A percentile compares a stretch with the other conserved stretches of the same genome.
phyloP scores from a whole-genome alignment of 2,113 vertebrate genomes.

The Mus spicilegus region DNA sequence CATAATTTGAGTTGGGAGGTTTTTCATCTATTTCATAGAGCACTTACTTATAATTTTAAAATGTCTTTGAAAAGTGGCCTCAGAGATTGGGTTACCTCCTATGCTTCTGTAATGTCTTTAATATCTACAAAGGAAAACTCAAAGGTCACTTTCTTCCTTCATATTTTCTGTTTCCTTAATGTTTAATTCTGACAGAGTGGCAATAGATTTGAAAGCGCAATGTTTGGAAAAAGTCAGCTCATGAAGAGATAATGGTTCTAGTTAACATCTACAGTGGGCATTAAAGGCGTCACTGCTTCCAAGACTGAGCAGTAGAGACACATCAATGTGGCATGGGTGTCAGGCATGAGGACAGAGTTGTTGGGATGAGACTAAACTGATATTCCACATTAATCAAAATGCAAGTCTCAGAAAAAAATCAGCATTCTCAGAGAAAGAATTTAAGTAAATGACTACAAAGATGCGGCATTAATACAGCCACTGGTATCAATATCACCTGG shows the following conservation, averaged over 20 bases:
- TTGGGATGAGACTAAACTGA: not conserved
- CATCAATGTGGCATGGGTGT: not conserved
- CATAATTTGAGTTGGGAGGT: slow-evolving; percentile 37
- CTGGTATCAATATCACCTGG: not conserved
- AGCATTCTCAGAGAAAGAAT: not conserved
- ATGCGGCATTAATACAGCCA: not conserved
- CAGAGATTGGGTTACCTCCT: slow-evolving; percentile 30
- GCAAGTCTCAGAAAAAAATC: not conserved
- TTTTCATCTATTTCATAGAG: slow-evolving; percentile 55
- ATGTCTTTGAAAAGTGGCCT: slow-evolving; percentile 31
- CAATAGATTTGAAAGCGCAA: not conserved
- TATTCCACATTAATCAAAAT: not conserved
- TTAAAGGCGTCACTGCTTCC: not conserved
- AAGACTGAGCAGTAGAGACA: too few relatives aligned
- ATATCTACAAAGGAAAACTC: slow-evolving; percentile 9
- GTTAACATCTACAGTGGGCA: not conserved
- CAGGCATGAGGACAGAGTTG: not conserved
- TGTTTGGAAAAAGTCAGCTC: not conserved
- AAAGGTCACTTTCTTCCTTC: not conserved
- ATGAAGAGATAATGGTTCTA: not conserved
- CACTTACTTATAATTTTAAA: not conserved
- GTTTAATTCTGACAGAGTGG: not conserved
- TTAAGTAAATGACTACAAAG: not conserved
- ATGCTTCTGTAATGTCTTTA: slow-evolving; percentile 3
- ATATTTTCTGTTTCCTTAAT: not conserved